These are phyloP conservation scores for Picus viridis DNA, from an alignment of 2,797 vertebrate genomes.

Conservation along the genomic window DNA sequence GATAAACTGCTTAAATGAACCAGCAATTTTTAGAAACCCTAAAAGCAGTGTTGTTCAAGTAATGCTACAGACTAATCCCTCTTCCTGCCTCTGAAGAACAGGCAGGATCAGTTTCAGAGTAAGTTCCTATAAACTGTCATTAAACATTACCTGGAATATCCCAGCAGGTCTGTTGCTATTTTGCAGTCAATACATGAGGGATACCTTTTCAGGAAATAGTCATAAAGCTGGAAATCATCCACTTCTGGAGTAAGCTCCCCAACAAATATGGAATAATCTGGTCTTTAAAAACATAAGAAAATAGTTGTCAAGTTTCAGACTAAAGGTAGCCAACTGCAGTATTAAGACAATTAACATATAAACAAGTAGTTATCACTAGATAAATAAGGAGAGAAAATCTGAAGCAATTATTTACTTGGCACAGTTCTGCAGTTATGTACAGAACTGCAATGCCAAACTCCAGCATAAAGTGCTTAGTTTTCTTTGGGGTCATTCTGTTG, in stretches of 20 bases:
- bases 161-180: constrained; percentile 91
- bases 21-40: neutral
- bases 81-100: neutral
- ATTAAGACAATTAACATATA: neutral
- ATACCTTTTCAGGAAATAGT: constrained; percentile 91
- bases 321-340: neutral
- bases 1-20: neutral
- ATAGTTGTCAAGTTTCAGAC: neutral
- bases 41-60: neutral
- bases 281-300: constrained; percentile 70
- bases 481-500: neutral
- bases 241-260: constrained; percentile 92
- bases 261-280: constrained; percentile 92
- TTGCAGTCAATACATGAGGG: constrained; percentile 92
- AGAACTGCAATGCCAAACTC: neutral
- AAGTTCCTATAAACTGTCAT: neutral
- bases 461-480: neutral
- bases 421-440: neutral
- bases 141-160: constrained; percentile 87
- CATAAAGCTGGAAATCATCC: constrained; percentile 91
- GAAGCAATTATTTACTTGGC: neutral
- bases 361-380: neutral
- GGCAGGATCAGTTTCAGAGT: fast-evolving
- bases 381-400: neutral
- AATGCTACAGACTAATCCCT: neutral